Evolutionary conservation across 2,888 invertebrate genomes (phyloP), one percentile per base, ranked within the genome.

Genomic region (Drosophila diplacantha): DNA sequence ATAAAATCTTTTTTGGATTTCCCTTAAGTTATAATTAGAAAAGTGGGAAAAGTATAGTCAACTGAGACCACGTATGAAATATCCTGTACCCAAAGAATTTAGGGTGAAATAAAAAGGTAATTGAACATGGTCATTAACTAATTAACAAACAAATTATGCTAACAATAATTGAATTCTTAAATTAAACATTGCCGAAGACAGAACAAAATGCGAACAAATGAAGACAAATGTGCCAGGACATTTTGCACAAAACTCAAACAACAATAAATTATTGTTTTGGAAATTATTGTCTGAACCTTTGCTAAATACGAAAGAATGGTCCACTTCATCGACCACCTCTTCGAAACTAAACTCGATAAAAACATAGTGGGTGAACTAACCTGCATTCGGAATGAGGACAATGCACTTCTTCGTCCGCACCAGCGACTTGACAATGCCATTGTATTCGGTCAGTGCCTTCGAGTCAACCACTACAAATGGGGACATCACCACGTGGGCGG

Each of bases 391-490:
- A 71, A 98, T 93, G 61, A 97, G 92, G 54, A 97, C 91, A 78
- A 97, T 93, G 85, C 97, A 96, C 85, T 94, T 94, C 74, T 93
- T 92, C 18, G 95, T 92, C 73, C 92, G 91, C n/a, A 95, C 92
- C 68, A 98, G 89, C 83, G 95, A 94, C 85, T 95, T 96, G 59
- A 97, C 92, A 71, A 93, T 91, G 29, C 92, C 91, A 71, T 94
- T 92, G 84, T 94, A 93, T 76, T 93, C 92, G 73, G 94, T 93
- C 41, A 97, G 90, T 9, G 94, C 94, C 68, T 94, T 93, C 0
- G 95, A 92, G 88, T 97, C 97, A 2, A 96, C 91, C n/a, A 96
- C 96, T 38, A 97, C 90, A 85, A 96, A 95, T 0, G 96, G 95
- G 0, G 96, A 96, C 83, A 94, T 91, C 2, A 92, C 83, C 67